These are phyloP conservation scores for Proisotoma minuta DNA, from an alignment of 2,888 invertebrate species.

Conservation along the genomic window DNA sequence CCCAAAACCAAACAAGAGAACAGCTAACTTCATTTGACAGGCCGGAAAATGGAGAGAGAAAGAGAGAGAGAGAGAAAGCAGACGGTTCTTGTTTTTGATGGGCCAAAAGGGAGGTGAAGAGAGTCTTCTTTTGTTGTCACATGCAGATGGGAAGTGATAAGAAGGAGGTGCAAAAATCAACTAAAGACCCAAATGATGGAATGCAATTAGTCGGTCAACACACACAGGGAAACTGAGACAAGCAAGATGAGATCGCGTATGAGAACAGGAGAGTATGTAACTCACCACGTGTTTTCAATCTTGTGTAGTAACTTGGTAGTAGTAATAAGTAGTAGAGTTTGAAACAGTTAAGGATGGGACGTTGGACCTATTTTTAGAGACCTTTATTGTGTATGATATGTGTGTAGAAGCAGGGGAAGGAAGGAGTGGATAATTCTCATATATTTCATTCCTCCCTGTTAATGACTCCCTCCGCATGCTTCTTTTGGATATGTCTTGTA, in stretches of 20 bases:
- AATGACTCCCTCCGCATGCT: too few relatives aligned
- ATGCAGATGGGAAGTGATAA: neutral
- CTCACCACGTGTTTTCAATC: constrained; percentile 44
- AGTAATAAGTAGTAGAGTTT: neutral
- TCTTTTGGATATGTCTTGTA: too few relatives aligned
- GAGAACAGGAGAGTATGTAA: neutral
- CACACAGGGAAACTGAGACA: constrained; percentile 3
- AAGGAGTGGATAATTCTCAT: too few relatives aligned
- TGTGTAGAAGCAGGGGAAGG: neutral
- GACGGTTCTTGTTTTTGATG: neutral
- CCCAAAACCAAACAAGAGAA: too few relatives aligned
- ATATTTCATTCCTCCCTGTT: too few relatives aligned
- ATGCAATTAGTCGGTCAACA: constrained; percentile 41
- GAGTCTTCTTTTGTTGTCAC: constrained; percentile 14
- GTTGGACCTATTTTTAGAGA: constrained; percentile 31
- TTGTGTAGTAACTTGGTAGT: too few relatives aligned
- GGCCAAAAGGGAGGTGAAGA: constrained; percentile 3
- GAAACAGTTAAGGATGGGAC: constrained; percentile 39
- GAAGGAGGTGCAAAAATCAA: constrained; percentile 1
- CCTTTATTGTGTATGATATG: neutral
- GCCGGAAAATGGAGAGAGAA: constrained; percentile 10
- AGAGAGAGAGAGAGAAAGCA: neutral
- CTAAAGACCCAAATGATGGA: neutral
- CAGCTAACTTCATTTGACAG: too few relatives aligned
- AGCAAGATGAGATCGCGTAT: neutral